Conservation (phyloP, 2,797 vertebrate species). For the Naso thynnoides region DNA sequence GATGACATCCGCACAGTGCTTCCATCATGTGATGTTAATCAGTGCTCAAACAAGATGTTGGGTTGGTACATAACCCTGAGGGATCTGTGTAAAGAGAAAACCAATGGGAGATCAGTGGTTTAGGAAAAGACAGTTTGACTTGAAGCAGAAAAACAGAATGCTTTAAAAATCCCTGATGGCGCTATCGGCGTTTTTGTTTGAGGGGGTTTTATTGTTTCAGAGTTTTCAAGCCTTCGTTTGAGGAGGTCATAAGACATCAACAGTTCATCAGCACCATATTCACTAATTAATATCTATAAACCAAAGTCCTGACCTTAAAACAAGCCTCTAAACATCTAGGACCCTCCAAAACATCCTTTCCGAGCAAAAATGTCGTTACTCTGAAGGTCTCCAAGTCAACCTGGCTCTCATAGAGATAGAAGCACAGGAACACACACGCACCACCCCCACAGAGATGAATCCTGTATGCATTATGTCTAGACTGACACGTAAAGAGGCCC, state of each 20-base stretch:
- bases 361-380: background rate
- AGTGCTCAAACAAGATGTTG: background rate
- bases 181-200: background rate
- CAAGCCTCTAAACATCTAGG: background rate
- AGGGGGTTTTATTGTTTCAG: background rate
- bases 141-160: background rate
- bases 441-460: conserved; percentile 66
- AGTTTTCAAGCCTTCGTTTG: background rate
- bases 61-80: background rate
- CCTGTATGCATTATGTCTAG: conserved; percentile 78
- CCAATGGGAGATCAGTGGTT: background rate
- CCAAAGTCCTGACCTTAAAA: background rate
- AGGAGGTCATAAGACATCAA: background rate
- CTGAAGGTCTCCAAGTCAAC: conserved; percentile 19
- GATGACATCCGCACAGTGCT: background rate
- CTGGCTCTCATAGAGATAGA: conserved; percentile 25
- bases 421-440: conserved; percentile 28
- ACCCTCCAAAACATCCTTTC: background rate
- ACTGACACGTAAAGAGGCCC: conserved; percentile 88
- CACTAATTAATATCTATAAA: background rate
- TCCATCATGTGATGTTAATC: background rate
- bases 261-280: background rate
- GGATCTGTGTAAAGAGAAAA: background rate
- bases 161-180: background rate
- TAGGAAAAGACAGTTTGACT: background rate